A percentile compares a stretch with the other conserved stretches of the same genome.
phyloP scores from a whole-genome alignment of 2,113 vertebrate genomes.

The Scatophagus argus region DNA sequence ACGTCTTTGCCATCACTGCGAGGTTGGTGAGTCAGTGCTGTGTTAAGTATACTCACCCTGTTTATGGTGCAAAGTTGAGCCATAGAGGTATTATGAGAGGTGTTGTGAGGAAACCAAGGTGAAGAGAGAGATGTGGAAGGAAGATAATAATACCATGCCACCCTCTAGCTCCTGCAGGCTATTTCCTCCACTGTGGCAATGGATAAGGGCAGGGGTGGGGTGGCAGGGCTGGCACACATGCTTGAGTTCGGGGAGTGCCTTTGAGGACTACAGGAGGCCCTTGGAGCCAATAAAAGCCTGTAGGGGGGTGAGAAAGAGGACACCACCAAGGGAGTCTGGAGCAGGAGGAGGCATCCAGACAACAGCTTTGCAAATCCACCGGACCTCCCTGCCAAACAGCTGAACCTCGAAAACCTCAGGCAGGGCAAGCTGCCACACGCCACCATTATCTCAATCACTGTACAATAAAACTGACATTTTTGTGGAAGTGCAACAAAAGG shows the following conservation, averaged over 20 bases:
- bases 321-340: slow-evolving; percentile 72
- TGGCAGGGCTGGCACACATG: slow-evolving; percentile 17
- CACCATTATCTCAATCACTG: slow-evolving; percentile 61
- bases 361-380: slow-evolving; percentile 71
- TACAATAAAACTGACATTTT: slow-evolving; percentile 47
- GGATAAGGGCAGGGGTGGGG: not conserved
- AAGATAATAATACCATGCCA: slow-evolving; percentile 45
- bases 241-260: slow-evolving; percentile 25
- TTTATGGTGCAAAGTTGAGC: slow-evolving; percentile 10
- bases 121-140: slow-evolving; percentile 38
- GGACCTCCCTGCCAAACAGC: slow-evolving; percentile 63
- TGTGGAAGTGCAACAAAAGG: slow-evolving; percentile 16
- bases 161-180: slow-evolving; percentile 13
- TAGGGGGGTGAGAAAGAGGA: slow-evolving; percentile 52
- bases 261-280: slow-evolving; percentile 40
- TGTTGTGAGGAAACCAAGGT: slow-evolving; percentile 30
- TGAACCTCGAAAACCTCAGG: slow-evolving; percentile 67
- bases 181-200: slow-evolving; percentile 18
- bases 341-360: slow-evolving; percentile 75
- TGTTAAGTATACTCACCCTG: not conserved
- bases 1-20: not conserved
- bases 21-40: not conserved
- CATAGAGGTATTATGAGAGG: slow-evolving; percentile 9
- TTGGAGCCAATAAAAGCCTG: slow-evolving; percentile 51
- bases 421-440: slow-evolving; percentile 67